phyloP scores from a whole-genome alignment of 2,113 vertebrate genomes.

The Polypterus bichir region DNA sequence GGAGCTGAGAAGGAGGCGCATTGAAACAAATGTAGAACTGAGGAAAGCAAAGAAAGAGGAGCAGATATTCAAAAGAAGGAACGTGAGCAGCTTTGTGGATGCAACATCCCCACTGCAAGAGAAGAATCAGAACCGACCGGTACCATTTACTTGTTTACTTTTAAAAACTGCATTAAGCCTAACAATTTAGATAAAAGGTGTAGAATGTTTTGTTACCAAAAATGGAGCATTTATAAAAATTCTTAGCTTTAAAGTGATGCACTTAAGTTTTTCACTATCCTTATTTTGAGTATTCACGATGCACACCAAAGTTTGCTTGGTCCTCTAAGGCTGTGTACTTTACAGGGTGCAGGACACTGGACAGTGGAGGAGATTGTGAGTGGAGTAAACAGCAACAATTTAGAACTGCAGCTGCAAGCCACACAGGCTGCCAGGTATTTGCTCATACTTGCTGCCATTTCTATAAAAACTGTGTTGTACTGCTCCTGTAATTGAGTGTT shows the following conservation, averaged over 20 bases:
- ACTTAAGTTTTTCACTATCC: no score
- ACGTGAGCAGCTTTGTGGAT: conserved; percentile 61
- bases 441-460: neutral
- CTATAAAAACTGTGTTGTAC: neutral
- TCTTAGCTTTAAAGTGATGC: no score
- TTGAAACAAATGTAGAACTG: conserved; percentile 78
- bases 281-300: no score
- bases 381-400: conserved; percentile 55
- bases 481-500: neutral
- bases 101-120: conserved; percentile 88
- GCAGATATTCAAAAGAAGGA: conserved; percentile 79
- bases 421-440: conserved; percentile 77
- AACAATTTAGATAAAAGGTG: no score
- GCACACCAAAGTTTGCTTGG: no score
- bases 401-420: conserved; percentile 68
- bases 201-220: no score
- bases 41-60: conserved; percentile 87
- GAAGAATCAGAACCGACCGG: conserved; percentile 64
- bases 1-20: conserved; percentile 71
- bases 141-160: conserved; percentile 22
- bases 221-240: no score
- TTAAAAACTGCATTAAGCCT: no score
- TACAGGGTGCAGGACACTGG: conserved; percentile 63
- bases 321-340: neutral
- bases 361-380: conserved; percentile 72